Percentiles rank a stretch among this genome's conserved stretches.
Conservation (phyloP, 2,797 vertebrate genomes). For the Coracias cyanogaster region DNA sequence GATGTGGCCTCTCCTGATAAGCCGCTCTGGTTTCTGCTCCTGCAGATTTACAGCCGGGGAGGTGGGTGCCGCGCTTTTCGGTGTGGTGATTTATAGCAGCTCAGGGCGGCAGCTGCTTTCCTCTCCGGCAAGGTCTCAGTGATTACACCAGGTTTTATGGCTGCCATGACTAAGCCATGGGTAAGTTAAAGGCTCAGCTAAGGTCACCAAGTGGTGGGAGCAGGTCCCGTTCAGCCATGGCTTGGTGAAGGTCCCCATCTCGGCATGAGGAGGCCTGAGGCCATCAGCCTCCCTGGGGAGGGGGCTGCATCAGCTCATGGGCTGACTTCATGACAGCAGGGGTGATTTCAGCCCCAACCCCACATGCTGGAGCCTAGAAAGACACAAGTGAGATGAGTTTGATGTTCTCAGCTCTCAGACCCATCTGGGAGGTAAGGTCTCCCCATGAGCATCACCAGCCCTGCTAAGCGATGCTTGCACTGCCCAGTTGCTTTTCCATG, state of each 20-base stretch:
- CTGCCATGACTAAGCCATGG: neutral
- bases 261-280: neutral
- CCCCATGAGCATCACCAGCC: fast-evolving
- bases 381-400: neutral
- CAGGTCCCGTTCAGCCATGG: neutral
- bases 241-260: neutral
- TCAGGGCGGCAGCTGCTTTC: neutral
- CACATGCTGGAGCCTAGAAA: neutral
- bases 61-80: neutral
- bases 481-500: neutral
- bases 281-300: fast-evolving
- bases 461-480: fast-evolving
- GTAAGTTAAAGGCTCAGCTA: neutral
- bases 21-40: neutral
- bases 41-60: neutral
- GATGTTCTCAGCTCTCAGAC: neutral
- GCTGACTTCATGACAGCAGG: neutral
- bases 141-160: fast-evolving
- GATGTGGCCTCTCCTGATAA: neutral
- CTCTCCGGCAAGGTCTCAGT: neutral
- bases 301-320: neutral
- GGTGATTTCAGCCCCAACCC: neutral
- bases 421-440: fast-evolving
- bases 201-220: neutral
- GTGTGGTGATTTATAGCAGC: neutral